Evolutionary conservation across 2,113 vertebrate genomes (phyloP), one percentile per base, ranked within the genome.

Genomic region (Oncorhynchus nerka): DNA sequence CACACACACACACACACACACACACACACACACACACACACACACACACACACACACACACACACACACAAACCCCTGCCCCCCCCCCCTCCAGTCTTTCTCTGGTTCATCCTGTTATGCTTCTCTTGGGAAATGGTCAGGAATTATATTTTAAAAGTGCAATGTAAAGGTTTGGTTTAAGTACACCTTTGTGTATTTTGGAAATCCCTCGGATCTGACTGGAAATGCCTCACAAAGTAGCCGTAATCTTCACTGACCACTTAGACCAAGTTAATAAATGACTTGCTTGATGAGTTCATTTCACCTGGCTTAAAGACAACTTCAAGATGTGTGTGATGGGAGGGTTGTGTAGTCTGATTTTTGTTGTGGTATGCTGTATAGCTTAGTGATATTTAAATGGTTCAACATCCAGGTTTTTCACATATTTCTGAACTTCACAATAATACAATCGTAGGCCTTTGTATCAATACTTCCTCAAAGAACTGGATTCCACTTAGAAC

Each of bases 161-260:
- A 24, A 24, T 62, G 59, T 62, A 55, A 13, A 45, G 9, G 39
- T 45, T 45, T 55, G 9, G 39, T 45, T 45, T 55, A 55, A 55
- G 15, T 55, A 55, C 51, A 55, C 15, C 20, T 49, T 57, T 22
- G 68, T 4, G 19, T 74, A 30, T 62, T 71, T 75, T 20, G 51
- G 55, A 79, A 78, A 82, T 77, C 76, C 68, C 68, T 66, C 4
- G 51, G 12, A 55, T 62, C 59, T 62, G 19, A 49, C n/a, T 15
- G 48, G 15, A 19, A 28, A 61, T 51, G 70, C 55, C 64, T 59
- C 48, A 26, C 51, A 62, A 71, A 78, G 70, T 57, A 73, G 61
- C 7, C 24, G 26, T 51, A 75, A 32, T 6, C 49, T 51, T 51
- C 68, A 68, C 45, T 71, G 24, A 48, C 16, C 68, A 55, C 59